Evolutionary conservation across 2,113 vertebrate genomes (phyloP).

Genomic region (Panthera leo): DNA sequence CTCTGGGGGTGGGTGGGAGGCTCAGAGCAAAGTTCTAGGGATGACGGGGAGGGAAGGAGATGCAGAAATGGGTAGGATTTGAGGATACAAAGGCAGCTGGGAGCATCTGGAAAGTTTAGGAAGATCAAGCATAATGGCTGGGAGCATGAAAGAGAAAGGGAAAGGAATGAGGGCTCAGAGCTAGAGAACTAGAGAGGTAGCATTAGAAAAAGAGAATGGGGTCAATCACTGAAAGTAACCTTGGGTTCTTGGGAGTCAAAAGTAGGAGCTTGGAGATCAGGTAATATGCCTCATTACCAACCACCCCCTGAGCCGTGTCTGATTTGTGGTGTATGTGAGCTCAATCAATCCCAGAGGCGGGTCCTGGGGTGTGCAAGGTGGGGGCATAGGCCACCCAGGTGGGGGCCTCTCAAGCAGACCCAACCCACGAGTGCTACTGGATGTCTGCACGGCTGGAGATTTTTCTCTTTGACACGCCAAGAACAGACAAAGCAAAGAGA

Average conservation of each 20-base stretch:
- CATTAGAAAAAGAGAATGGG: background rate
- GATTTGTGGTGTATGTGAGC: rapidly evolving
- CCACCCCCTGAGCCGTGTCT: rapidly evolving
- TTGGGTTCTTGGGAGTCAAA: background rate
- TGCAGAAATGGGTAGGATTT: background rate
- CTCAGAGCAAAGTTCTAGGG: background rate
- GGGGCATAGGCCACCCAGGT: background rate
- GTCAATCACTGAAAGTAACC: background rate
- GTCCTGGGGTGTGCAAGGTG: background rate
- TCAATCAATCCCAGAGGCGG: background rate
- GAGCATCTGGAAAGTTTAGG: rapidly evolving
- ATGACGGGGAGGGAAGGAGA: background rate
- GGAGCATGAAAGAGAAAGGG: background rate
- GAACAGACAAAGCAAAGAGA: background rate
- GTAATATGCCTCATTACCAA: background rate
- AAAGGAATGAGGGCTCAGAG: background rate
- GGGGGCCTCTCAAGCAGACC: background rate
- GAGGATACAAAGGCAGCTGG: background rate
- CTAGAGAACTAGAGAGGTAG: background rate
- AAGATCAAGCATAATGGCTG: background rate
- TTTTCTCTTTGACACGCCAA: background rate
- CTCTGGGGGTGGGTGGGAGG: background rate
- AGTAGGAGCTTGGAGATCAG: background rate
- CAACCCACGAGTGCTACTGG: background rate
- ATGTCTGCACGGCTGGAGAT: background rate